Evolutionary conservation across 2,888 invertebrate genomes (phyloP), one percentile per base, ranked within the genome.

Genomic region (Conops quadrifasciatus): DNA sequence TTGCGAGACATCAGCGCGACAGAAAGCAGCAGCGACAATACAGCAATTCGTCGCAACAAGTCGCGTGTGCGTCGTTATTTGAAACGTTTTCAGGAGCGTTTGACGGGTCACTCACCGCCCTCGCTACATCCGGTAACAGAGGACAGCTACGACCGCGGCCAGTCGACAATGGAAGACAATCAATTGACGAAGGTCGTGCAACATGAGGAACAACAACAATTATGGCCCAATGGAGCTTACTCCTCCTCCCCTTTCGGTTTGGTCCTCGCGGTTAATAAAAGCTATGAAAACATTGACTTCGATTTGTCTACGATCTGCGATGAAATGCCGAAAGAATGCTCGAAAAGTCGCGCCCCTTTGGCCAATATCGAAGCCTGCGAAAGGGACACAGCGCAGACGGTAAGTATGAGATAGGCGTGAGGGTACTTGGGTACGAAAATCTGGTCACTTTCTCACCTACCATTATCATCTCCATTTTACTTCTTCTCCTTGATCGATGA

Each of bases 11-110:
- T 26, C 51, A 21, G 13, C 30, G 1, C 53, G 2, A 21, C 53
- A 53, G 26, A 26, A 51, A 28, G 28, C 9, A 28, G 28, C 9
- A 71, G 71, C 45, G 74, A 71, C 60, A 74, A 69, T 28, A 16
- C 19, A 21, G 16, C 65, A 67, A 77, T 81, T 74, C 83, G 78
- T 71, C 80, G 83, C 71, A 85, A 82, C 78, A 86, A 85, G 81
- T 85, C 85, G 78, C 85, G 85, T 78, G 85, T 86, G 71, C 85
- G 86, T 74, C 82, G 80, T 73, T 86, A 86, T 80, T 79, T 86
- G 45, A 82, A 82, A 76, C 83, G 82, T 78, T 86, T 86, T 77
- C 85, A 83, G 81, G 84, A 85, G 77, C 85, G 84, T 70, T 79
- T 86, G 79, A 82, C 83, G 77, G 85, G 85, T 77, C 83, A 83